These are phyloP conservation scores for Slavum lentiscoides DNA, from an alignment of 2,888 invertebrate genomes.

Conservation along the genomic window DNA sequence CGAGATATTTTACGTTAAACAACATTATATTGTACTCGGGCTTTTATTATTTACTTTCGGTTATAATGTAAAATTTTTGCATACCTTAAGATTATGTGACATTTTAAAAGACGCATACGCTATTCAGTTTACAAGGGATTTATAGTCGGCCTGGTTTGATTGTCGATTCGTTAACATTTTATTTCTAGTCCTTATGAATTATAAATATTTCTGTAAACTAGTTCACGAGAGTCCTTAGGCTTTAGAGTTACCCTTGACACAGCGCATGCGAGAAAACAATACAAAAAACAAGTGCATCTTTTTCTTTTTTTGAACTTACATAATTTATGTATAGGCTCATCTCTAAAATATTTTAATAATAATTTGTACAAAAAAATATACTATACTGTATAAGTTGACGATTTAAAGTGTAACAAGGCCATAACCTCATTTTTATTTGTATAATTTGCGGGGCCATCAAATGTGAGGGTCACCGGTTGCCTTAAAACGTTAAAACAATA, in stretches of 20 bases:
- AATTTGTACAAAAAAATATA: not conserved
- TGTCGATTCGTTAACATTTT: not conserved
- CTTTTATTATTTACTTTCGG: too few relatives aligned
- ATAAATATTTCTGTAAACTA: constrained; percentile 37
- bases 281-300: constrained; percentile 26
- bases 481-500: constrained; percentile 46
- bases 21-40: not conserved
- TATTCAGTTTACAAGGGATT: not conserved
- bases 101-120: not conserved
- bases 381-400: constrained; percentile 23
- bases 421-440: constrained; percentile 52
- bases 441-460: constrained; percentile 43
- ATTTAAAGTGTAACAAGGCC: constrained; percentile 52
- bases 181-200: constrained; percentile 16
- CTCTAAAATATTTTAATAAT: constrained; percentile 35
- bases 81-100: too few relatives aligned
- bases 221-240: constrained; percentile 26
- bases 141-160: not conserved
- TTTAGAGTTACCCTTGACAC: constrained; percentile 44
- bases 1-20: not conserved
- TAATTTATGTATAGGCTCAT: constrained; percentile 1
- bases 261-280: constrained; percentile 18
- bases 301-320: not conserved
- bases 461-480: constrained; percentile 41
- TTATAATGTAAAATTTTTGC: too few relatives aligned